These are phyloP conservation scores for Spodoptera littoralis DNA, from an alignment of 2,888 invertebrate genomes.

Conservation along the genomic window DNA sequence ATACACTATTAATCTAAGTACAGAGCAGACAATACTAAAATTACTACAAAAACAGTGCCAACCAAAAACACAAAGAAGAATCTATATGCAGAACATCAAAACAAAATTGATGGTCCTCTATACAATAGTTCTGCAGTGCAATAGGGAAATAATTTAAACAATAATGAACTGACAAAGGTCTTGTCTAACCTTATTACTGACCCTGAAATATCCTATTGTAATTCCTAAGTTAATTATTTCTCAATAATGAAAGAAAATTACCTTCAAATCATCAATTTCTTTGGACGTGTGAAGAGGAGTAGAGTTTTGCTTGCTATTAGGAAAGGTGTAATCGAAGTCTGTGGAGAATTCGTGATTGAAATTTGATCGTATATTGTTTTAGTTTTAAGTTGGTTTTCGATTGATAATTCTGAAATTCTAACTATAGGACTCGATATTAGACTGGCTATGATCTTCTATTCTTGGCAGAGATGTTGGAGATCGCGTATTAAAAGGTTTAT, in stretches of 20 bases:
- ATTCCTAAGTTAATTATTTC: slow-evolving; percentile 40
- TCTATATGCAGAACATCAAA: not conserved
- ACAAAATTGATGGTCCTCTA: slow-evolving; percentile 6
- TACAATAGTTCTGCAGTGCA: slow-evolving; percentile 5
- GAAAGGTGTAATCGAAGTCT: too few species aligned
- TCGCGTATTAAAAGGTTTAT: too few species aligned
- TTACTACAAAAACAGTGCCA: too few species aligned
- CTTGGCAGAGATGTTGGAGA: too few species aligned
- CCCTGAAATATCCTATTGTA: slow-evolving; percentile 22
- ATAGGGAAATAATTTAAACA: slow-evolving; percentile 25
- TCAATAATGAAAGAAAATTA: slow-evolving; percentile 29
- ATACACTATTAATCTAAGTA: too few species aligned
- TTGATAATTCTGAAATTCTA: too few species aligned
- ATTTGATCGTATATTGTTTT: too few species aligned
- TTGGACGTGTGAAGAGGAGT: slow-evolving; percentile 8
- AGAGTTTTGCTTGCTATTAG: slow-evolving; percentile 5
- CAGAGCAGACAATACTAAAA: not conserved
- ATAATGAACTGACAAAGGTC: slow-evolving; percentile 28
- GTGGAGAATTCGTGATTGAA: too few species aligned
- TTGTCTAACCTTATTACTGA: slow-evolving; percentile 2
- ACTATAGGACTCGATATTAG: too few species aligned
- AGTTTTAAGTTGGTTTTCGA: too few species aligned
- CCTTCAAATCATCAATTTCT: slow-evolving; percentile 39
- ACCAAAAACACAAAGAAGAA: not conserved
- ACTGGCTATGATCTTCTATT: too few species aligned